A percentile compares a stretch with the other conserved stretches of the same genome.
These are phyloP conservation scores for Carcina quercana DNA, from an alignment of 2,888 invertebrate species.

Conservation along the genomic window DNA sequence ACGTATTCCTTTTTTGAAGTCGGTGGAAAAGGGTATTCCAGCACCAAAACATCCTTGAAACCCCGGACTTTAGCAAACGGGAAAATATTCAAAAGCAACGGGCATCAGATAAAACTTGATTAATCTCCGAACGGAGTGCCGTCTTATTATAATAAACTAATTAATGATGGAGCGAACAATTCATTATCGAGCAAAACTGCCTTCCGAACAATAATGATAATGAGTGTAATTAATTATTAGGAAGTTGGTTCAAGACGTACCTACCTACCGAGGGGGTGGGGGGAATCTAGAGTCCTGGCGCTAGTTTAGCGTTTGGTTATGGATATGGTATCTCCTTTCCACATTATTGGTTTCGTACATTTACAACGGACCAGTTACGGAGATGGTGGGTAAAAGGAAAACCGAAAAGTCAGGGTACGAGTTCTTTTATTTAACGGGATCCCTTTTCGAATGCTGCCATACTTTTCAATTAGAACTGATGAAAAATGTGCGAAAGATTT, in stretches of 20 bases:
- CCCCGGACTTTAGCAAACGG: background rate
- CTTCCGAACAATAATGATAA: conserved; percentile 75
- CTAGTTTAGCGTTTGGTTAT: conserved; percentile 28
- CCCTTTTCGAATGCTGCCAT: too few species aligned
- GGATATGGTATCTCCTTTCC: conserved; percentile 19
- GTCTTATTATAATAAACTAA: conserved; percentile 75
- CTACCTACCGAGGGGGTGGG: conserved; percentile 54
- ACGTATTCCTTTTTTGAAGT: too few species aligned
- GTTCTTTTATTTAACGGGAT: too few species aligned
- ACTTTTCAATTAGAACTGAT: too few species aligned
- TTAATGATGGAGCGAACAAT: conserved; percentile 72
- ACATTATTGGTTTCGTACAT: too few species aligned
- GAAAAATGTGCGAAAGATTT: too few species aligned
- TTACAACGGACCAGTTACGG: too few species aligned
- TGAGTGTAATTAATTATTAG: conserved; percentile 73
- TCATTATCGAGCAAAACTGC: conserved; percentile 75
- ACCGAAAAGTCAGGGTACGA: too few species aligned
- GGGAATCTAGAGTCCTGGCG: conserved; percentile 21
- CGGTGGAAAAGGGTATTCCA: too few species aligned
- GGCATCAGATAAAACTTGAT: conserved; percentile 69
- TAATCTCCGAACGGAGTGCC: conserved; percentile 64
- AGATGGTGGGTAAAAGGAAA: too few species aligned
- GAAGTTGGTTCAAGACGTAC: conserved; percentile 70
- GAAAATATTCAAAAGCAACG: conserved; percentile 41
- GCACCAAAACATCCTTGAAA: too few species aligned